A percentile compares a stretch with the other conserved stretches of the same genome.
Conservation (phyloP, 64 coral and sea anemone species). For the Hydrozoanthus tunicans region DNA sequence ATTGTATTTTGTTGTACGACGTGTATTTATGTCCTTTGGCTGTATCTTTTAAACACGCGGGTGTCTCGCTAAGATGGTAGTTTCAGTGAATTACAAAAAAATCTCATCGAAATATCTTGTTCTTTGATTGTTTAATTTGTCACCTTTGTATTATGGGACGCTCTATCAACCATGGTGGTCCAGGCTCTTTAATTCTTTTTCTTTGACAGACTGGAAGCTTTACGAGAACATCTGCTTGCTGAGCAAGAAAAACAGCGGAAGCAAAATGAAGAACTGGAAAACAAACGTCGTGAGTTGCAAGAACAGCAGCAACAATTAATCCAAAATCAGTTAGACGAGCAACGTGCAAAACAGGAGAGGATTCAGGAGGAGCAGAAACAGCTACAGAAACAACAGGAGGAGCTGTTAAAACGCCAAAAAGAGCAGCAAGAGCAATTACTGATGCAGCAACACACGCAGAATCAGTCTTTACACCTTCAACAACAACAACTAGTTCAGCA, state of each 20-base stretch:
- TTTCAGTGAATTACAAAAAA: too few relatives aligned
- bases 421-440: constrained; percentile 91
- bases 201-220: constrained; percentile 36
- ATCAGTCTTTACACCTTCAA: constrained; percentile 81
- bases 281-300: constrained; percentile 67
- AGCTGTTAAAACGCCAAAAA: constrained; percentile 72
- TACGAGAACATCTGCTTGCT: constrained; percentile 65
- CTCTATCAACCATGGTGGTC: too few relatives aligned
- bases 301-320: constrained; percentile 73
- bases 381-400: constrained; percentile 84
- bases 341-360: constrained; percentile 68
- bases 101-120: too few relatives aligned
- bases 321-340: constrained; percentile 82
- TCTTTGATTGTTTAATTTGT: too few relatives aligned
- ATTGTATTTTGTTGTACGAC: too few relatives aligned
- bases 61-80: too few relatives aligned
- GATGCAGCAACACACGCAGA: constrained; percentile 90
- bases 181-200: not conserved
- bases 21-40: too few relatives aligned
- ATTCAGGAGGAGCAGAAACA: constrained; percentile 90
- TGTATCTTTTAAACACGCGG: too few relatives aligned
- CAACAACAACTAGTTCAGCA: constrained; percentile 86
- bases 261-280: constrained; percentile 66
- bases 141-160: too few relatives aligned
- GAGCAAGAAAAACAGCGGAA: constrained; percentile 69